phyloP scores from a whole-genome alignment of 2,797 vertebrate genomes.

The Mormyrops boulengeri region DNA sequence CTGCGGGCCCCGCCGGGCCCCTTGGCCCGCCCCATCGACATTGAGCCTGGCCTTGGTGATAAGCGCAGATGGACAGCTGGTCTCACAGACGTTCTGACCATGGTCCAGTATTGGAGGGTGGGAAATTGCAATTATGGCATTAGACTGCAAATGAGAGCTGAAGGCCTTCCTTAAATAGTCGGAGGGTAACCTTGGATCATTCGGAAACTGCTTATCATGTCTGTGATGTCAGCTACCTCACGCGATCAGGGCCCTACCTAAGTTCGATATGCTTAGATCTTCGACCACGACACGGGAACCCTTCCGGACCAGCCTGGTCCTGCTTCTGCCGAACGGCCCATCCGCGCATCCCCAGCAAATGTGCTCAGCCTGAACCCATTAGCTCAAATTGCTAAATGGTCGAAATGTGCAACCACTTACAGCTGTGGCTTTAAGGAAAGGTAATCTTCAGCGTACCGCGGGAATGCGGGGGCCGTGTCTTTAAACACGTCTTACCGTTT shows the following conservation, averaged over 20 bases:
- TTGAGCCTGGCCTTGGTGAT: conserved; percentile 24
- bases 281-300: not conserved
- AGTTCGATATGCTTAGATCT: not conserved
- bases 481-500: conserved; percentile 36
- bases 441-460: conserved; percentile 60
- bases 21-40: not conserved
- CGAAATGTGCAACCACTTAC: conserved; percentile 66
- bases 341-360: conserved; percentile 38
- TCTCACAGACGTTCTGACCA: not conserved
- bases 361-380: conserved; percentile 64
- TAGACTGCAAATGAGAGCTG: not conserved
- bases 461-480: conserved; percentile 43
- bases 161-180: not conserved
- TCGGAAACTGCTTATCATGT: not conserved
- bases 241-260: not conserved
- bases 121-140: not conserved
- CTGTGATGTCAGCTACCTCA: not conserved
- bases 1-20: conserved; percentile 23
- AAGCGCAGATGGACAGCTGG: conserved; percentile 19
- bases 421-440: conserved; percentile 56
- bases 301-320: not conserved
- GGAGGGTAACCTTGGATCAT: not conserved
- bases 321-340: conserved; percentile 22
- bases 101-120: not conserved
- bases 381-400: conserved; percentile 64